phyloP scores from a whole-genome alignment of 2,797 vertebrate genomes.

The Smutsia temminckii region DNA sequence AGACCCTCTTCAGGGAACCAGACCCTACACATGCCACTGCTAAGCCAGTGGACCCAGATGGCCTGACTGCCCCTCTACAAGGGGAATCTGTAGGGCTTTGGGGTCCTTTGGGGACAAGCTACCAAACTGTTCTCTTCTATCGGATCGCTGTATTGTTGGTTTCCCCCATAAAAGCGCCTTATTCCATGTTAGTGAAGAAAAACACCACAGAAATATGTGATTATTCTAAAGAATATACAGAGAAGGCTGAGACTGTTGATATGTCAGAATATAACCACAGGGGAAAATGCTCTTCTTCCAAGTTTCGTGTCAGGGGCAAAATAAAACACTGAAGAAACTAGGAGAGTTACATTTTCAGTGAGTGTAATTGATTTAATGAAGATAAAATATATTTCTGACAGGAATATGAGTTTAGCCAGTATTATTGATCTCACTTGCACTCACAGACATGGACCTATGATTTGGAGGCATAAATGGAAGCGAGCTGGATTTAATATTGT shows the following conservation, averaged over 20 bases:
- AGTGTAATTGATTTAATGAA: constrained; percentile 16
- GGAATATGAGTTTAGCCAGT: neutral
- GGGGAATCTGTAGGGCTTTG: neutral
- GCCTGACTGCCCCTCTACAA: neutral
- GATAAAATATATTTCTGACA: constrained; percentile 43
- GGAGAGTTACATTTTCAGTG: neutral
- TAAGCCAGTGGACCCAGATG: neutral
- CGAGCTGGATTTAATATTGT: neutral
- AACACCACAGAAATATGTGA: neutral
- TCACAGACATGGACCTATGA: neutral
- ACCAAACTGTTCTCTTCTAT: neutral
- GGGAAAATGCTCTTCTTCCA: constrained; percentile 12
- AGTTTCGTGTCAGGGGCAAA: neutral
- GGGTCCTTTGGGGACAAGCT: neutral
- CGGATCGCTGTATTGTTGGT: neutral
- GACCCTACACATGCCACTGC: neutral
- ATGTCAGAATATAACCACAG: neutral
- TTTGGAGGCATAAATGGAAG: neutral
- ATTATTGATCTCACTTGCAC: neutral
- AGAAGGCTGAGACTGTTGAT: neutral
- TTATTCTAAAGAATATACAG: neutral
- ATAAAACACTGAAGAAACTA: neutral
- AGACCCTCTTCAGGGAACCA: neutral
- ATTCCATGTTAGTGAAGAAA: neutral
- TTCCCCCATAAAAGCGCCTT: neutral